phyloP scores from a whole-genome alignment of 2,888 invertebrate genomes.

The Netelia virgata region DNA sequence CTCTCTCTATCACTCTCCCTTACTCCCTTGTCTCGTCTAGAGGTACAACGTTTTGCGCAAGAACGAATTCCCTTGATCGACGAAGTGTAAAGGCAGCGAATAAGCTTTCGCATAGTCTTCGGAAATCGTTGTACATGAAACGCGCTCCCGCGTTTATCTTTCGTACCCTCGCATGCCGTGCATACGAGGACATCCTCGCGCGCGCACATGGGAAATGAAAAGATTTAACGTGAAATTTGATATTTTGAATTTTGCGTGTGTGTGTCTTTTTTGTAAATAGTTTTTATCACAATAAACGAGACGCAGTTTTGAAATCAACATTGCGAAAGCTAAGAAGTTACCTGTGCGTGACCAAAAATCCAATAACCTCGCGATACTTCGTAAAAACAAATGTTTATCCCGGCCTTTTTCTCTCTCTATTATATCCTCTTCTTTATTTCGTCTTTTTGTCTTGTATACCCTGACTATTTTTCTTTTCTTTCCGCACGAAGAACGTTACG shows the following conservation, averaged over 20 bases:
- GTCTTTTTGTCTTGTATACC: slow-evolving; percentile 15
- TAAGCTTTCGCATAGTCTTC: slow-evolving; percentile 45
- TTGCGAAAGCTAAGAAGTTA: neutral
- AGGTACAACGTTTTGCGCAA: slow-evolving; percentile 43
- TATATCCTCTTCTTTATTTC: slow-evolving; percentile 21
- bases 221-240: neutral
- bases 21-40: slow-evolving; percentile 47
- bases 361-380: slow-evolving; percentile 18
- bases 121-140: slow-evolving; percentile 33
- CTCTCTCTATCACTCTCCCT: no score
- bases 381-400: no score
- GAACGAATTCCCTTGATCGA: slow-evolving; percentile 57
- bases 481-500: slow-evolving; percentile 11
- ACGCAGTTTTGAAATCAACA: neutral
- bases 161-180: neutral
- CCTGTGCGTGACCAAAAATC: slow-evolving; percentile 16
- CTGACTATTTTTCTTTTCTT: neutral
- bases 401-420: neutral
- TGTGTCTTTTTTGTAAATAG: neutral
- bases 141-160: slow-evolving; percentile 7
- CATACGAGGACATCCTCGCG: neutral
- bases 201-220: neutral
- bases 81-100: slow-evolving; percentile 51
- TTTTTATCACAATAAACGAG: neutral
- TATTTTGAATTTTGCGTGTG: neutral